Evolutionary conservation across 1,140 invertebrate species (phyloP), one percentile per base, ranked within the genome.

Genomic region (Hesperophylax magnus): DNA sequence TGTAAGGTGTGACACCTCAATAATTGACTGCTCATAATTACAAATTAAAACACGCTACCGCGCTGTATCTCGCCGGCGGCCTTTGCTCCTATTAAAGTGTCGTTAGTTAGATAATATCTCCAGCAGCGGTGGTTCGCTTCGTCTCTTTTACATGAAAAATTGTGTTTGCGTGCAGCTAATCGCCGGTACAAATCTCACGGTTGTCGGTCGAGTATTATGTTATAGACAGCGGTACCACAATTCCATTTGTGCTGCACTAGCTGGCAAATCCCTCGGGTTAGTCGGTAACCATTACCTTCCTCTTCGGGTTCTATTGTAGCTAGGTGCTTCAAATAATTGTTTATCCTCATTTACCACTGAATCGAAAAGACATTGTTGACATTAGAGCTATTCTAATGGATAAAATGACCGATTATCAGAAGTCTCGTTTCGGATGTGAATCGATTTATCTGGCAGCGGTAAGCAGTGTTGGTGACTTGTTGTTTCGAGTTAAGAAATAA

Each of bases 21-120:
- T 83, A 83, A 83, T 83, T 81, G 82, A 81, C 79, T 63, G 79
- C 79, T 81, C 79, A 63, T 81, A 83, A 83, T 83, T 83, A 79
- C 76, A 63, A 63, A 83, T 83, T 80, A 83, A 56, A 53, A 82
- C 72, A 76, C 72, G 72, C 72, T 72, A 67, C 78, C 79, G 61
- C 7, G 76, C 82, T 79, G 75, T 79, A 76, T 71, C 72, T 78
- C 39, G 78, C 72, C 54, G 65, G 74, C 74, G 75, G 76, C 58
- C 77, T 76, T 76, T 76, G 72, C 20, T 69, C 79, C 76, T 77
- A 83, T 83, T 83, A 83, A 83, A 83, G 82, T 78, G 78, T 74
- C 78, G 79, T 83, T 83, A 83, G 78, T 78, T 75, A 74, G 82
- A 83, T 83, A 78, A 76, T 76, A 76, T 76, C 72, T 76, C 56